These are phyloP conservation scores for Panzeria rudis DNA, from an alignment of 2,888 invertebrate species.

Conservation along the genomic window DNA sequence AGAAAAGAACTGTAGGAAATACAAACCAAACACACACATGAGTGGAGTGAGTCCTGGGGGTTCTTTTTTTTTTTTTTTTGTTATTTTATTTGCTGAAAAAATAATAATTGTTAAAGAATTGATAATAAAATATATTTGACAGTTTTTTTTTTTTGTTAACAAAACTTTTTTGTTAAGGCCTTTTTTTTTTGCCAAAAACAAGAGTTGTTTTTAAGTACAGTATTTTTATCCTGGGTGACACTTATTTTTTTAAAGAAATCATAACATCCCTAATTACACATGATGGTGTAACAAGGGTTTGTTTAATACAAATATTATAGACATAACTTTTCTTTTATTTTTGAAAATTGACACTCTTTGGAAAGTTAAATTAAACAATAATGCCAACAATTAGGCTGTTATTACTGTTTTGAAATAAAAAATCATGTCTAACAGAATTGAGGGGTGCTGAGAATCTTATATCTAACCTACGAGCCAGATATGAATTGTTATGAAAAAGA, in stretches of 20 bases:
- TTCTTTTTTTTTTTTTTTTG: constrained; percentile 1
- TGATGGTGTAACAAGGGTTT: constrained; percentile 41
- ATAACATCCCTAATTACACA: constrained; percentile 65
- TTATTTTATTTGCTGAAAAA: constrained; percentile 23
- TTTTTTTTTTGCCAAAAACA: constrained; percentile 63
- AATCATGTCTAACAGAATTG: background rate
- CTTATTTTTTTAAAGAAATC: constrained; percentile 10
- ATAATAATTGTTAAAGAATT: constrained; percentile 63
- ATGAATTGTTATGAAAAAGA: constrained; percentile 19
- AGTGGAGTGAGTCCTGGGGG: constrained; percentile 28
- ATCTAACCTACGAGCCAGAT: constrained; percentile 7
- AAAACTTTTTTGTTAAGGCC: constrained; percentile 1
- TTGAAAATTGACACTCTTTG: constrained; percentile 66
- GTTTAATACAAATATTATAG: background rate
- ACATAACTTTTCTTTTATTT: constrained; percentile 11
- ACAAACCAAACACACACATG: constrained; percentile 17
- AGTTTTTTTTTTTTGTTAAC: constrained; percentile 48
- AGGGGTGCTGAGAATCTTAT: background rate
- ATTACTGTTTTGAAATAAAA: background rate
- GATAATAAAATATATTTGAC: constrained; percentile 71
- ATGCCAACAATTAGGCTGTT: background rate
- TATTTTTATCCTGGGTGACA: constrained; percentile 35
- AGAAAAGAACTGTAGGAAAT: constrained; percentile 13
- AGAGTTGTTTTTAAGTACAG: background rate
- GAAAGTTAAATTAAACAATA: constrained; percentile 49